phyloP scores from a whole-genome alignment of 2,797 vertebrate genomes.

The Triplophysa bombifrons region DNA sequence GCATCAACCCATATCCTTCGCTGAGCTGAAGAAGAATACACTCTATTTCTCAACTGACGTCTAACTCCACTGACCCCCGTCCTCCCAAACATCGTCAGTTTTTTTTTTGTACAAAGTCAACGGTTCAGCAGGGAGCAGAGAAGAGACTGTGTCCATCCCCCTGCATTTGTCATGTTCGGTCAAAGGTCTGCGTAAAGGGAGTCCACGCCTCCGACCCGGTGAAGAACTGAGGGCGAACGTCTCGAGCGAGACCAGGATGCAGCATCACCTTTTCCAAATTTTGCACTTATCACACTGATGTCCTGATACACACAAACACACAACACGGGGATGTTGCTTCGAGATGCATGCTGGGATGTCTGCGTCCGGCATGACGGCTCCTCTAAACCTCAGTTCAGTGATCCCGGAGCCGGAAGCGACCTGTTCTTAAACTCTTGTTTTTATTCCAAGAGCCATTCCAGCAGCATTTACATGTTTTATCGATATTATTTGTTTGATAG shows the following conservation, averaged over 20 bases:
- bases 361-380: conserved; percentile 6
- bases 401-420: conserved; percentile 55
- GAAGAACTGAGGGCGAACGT: conserved; percentile 38
- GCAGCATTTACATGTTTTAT: conserved; percentile 74
- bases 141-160: neutral
- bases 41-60: conserved; percentile 98
- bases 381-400: conserved; percentile 57
- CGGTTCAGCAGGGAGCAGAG: conserved; percentile 38
- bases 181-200: conserved; percentile 68
- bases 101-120: conserved; percentile 64
- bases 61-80: conserved; percentile 73
- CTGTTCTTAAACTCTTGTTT: conserved; percentile 23
- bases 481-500: conserved; percentile 62
- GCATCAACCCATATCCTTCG: conserved; percentile 92
- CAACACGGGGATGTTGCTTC: neutral
- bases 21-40: conserved; percentile 95
- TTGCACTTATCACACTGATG: conserved; percentile 13
- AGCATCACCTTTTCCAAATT: neutral
- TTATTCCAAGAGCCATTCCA: conserved; percentile 70
- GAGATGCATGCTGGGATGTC: conserved; percentile 36
- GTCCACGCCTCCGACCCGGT: conserved; percentile 56
- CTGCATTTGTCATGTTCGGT: conserved; percentile 68
- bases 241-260: neutral
- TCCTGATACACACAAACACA: conserved; percentile 8
- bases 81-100: conserved; percentile 45